Evolutionary conservation across 2,888 invertebrate species (phyloP).

Genomic region (Agriopis aurantiaria): DNA sequence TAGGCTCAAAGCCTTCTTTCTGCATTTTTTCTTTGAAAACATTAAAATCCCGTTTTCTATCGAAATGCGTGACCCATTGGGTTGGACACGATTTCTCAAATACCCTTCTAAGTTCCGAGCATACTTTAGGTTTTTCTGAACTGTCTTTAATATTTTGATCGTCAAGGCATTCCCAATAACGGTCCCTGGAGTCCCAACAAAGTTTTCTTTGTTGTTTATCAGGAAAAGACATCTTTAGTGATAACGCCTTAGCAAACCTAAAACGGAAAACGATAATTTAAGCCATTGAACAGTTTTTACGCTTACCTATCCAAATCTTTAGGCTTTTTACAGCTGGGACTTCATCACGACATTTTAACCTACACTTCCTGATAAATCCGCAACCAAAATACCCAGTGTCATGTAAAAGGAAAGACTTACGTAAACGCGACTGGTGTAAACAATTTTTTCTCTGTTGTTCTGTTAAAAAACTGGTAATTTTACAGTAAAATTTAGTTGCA

Average conservation of each 20-base stretch:
- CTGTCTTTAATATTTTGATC: slow-evolving; percentile 88
- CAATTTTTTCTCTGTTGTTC: background rate
- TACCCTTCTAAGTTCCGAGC: slow-evolving; percentile 89
- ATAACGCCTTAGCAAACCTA: slow-evolving; percentile 64
- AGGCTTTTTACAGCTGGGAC: slow-evolving; percentile 18
- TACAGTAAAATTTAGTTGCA: slow-evolving; percentile 3
- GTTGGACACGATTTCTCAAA: slow-evolving; percentile 92
- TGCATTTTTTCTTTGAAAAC: slow-evolving; percentile 95
- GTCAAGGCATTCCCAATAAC: slow-evolving; percentile 96
- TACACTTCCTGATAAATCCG: slow-evolving; percentile 15
- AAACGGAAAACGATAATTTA: slow-evolving; percentile 59
- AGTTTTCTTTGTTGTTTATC: slow-evolving; percentile 91
- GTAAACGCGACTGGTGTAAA: slow-evolving; percentile 1
- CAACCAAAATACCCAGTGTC: slow-evolving; percentile 19
- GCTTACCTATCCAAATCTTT: background rate
- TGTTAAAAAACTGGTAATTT: slow-evolving; percentile 14
- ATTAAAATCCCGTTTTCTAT: slow-evolving; percentile 94
- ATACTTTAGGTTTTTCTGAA: slow-evolving; percentile 83
- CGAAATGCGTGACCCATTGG: slow-evolving; percentile 98
- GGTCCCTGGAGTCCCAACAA: slow-evolving; percentile 95
- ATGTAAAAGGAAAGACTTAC: slow-evolving; percentile 30
- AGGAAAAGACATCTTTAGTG: slow-evolving; percentile 91
- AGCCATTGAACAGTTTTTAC: background rate
- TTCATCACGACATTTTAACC: slow-evolving; percentile 24
- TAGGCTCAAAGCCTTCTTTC: slow-evolving; percentile 94